These are phyloP conservation scores for Psephotus haematonotus DNA, from an alignment of 2,113 vertebrate species.

Conservation along the genomic window DNA sequence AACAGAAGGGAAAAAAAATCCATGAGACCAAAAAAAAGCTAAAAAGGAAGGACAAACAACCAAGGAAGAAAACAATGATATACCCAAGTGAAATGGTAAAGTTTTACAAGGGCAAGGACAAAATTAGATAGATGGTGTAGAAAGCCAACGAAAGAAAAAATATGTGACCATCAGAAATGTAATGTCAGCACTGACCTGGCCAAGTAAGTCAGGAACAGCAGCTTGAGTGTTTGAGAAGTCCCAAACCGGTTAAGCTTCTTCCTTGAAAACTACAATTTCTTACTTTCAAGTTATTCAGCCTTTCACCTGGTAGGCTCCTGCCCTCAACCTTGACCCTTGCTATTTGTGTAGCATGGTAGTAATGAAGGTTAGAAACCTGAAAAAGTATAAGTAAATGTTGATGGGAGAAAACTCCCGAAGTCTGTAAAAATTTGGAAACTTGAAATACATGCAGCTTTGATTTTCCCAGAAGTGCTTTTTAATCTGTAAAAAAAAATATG, in stretches of 20 bases:
- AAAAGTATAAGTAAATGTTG: constrained; percentile 73
- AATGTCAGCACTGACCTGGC: constrained; percentile 44
- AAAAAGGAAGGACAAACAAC: not conserved
- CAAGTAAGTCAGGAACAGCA: not conserved
- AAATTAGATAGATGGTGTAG: constrained; percentile 29
- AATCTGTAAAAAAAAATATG: not conserved
- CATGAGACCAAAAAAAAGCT: not conserved
- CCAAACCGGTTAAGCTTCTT: constrained; percentile 74
- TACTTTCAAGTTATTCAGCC: constrained; percentile 86
- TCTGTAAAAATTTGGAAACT: not conserved
- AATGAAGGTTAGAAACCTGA: constrained; percentile 80
- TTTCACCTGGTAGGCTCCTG: constrained; percentile 81
- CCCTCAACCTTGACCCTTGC: constrained; percentile 81
- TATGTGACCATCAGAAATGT: constrained; percentile 16
- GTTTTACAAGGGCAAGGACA: constrained; percentile 25
- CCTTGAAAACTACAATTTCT: constrained; percentile 74
- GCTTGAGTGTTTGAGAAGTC: constrained; percentile 34
- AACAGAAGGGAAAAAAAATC: not conserved
- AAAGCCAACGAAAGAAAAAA: constrained; percentile 41
- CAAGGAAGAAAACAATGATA: not conserved
- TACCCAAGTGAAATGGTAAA: constrained; percentile 23
- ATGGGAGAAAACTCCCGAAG: constrained; percentile 55
- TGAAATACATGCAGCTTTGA: constrained; percentile 29
- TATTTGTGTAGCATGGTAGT: constrained; percentile 80
- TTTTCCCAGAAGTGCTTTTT: not conserved